Conservation (phyloP, 2,113 vertebrate species). For the Dipodomys merriami region DNA sequence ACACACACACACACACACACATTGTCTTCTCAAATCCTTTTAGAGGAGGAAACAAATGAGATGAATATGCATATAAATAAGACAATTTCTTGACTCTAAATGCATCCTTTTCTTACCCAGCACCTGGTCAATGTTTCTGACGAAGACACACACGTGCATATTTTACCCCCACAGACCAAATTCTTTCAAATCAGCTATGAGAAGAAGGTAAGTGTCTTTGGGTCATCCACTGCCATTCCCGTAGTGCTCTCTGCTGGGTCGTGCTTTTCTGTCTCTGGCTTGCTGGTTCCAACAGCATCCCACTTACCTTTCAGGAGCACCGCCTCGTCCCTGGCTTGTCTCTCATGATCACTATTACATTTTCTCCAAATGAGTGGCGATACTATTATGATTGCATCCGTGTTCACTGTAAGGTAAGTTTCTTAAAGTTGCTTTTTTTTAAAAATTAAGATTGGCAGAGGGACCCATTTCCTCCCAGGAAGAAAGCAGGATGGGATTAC, state of each 20-base stretch:
- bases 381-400: slow-evolving; percentile 95
- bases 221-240: not conserved
- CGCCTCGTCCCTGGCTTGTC: slow-evolving; percentile 93
- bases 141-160: slow-evolving; percentile 88
- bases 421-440: not conserved
- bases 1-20: no score
- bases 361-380: slow-evolving; percentile 94
- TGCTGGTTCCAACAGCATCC: not conserved
- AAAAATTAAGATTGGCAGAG: accelerated
- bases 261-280: not conserved
- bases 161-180: slow-evolving; percentile 93
- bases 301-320: slow-evolving; percentile 84
- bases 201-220: slow-evolving; percentile 89
- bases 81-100: not conserved
- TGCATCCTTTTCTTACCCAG: slow-evolving; percentile 83
- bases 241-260: accelerated
- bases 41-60: not conserved
- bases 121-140: slow-evolving; percentile 93
- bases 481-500: not conserved
- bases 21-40: not conserved
- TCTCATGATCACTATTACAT: slow-evolving; percentile 87
- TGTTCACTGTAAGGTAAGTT: slow-evolving; percentile 93
- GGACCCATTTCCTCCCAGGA: not conserved
- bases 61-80: not conserved
- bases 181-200: slow-evolving; percentile 93